phyloP scores from a whole-genome alignment of 1,140 invertebrate species.

The Cydia strobilella region DNA sequence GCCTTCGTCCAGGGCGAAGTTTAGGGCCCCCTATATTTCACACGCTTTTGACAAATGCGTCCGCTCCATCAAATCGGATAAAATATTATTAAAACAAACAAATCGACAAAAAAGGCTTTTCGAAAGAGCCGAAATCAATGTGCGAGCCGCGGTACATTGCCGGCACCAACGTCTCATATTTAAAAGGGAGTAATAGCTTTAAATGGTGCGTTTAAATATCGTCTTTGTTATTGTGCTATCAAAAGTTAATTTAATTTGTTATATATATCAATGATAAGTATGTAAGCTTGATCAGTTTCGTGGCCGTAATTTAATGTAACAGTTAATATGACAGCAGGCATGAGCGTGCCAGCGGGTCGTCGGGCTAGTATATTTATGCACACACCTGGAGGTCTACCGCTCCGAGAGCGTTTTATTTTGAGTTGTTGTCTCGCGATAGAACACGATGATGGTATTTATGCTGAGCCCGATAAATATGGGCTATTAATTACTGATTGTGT shows the following conservation, averaged over 20 bases:
- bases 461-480: conserved; percentile 66
- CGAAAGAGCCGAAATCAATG: conserved; percentile 79
- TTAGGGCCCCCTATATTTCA: conserved; percentile 61
- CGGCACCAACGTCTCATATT: conserved; percentile 38
- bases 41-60: conserved; percentile 74
- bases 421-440: conserved; percentile 65
- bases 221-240: conserved; percentile 31
- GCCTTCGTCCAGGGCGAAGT: conserved; percentile 50
- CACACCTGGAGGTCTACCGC: conserved; percentile 74
- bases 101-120: conserved; percentile 77
- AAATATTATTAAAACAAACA: conserved; percentile 81
- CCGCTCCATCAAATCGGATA: conserved; percentile 76
- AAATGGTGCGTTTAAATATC: conserved; percentile 30
- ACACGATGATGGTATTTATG: conserved; percentile 67
- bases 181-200: conserved; percentile 42
- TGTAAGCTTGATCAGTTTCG: conserved; percentile 63
- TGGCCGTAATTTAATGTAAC: conserved; percentile 79
- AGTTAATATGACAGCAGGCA: conserved; percentile 79
- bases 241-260: conserved; percentile 42
- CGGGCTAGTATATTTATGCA: conserved; percentile 75
- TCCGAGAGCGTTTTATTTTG: conserved; percentile 62
- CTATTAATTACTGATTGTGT: conserved; percentile 75
- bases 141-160: conserved; percentile 71
- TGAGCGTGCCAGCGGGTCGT: conserved; percentile 76
- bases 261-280: conserved; percentile 58